Base-by-base conservation (phyloP, 1,140 invertebrate genomes). In the Caenorhabditis briggsae region DNA sequence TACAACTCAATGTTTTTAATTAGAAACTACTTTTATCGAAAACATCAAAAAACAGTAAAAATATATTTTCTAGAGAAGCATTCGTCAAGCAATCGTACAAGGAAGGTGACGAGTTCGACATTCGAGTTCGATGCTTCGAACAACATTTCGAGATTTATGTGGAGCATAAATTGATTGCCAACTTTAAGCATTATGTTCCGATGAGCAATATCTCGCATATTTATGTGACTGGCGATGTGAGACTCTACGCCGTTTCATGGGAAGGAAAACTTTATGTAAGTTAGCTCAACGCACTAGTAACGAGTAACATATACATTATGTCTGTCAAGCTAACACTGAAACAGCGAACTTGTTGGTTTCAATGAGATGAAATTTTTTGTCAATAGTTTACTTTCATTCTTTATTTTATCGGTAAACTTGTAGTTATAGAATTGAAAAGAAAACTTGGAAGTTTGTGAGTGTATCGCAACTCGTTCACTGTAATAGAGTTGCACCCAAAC, bases 91-190 rank as follows among this genome's bases (percentile, higher is more conserved):
- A 92, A 83, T 89, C 86, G 16, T 92, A 92, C 91, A 82, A 87
- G 33, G 83, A 64, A 23, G 91, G 90, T 56, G 89, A 90, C 82
- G 92, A 92, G 82, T 91, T 92, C 74, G 91, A 92, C 86, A 88
- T 92, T n/a, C 84, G 91, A 50, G 65, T 92, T 48, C 88, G 91
- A 25, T 90, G 90, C 56, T 90, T 91, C 70, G 92, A 92, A 83
- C 23, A 56, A 33, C 50, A 20, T 11, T 84, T 91, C 78, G n/a
- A 90, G 89, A 84, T 92, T 25, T 92, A 91, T 70, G 64, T 92
- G 53, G 92, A 92, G 41, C 91, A 92, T 82, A 92, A 92, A 86
- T 58, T 92, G 48, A 89, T 91, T 33, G 91, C 92, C n/a, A 88
- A 89, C 46, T 92, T 92, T 58, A 90, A 89, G 8, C 90, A 92